phyloP scores from a whole-genome alignment of 2,888 invertebrate species.

The Limnephilus auricula region DNA sequence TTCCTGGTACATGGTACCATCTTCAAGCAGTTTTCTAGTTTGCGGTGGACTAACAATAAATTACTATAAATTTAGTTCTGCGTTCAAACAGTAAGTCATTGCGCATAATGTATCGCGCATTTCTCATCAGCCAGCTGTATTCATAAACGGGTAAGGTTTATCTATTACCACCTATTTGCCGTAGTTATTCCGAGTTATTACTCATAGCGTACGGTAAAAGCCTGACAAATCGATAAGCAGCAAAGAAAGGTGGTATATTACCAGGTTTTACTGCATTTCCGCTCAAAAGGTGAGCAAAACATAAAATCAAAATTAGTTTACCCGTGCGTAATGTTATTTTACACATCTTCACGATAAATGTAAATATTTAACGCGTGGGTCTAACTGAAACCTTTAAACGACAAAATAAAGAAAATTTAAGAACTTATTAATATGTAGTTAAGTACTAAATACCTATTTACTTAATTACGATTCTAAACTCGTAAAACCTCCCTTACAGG shows the following conservation, averaged over 20 bases:
- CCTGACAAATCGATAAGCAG: constrained; percentile 53
- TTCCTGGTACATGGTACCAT: background rate
- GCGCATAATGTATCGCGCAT: constrained; percentile 48
- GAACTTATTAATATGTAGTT: too few relatives aligned
- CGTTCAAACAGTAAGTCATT: constrained; percentile 50
- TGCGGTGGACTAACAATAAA: constrained; percentile 30
- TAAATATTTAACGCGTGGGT: background rate
- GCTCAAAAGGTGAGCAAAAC: background rate
- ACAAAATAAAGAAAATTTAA: background rate
- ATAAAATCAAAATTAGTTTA: constrained; percentile 5
- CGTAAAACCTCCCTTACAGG: too few relatives aligned
- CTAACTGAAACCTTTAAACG: background rate
- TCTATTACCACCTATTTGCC: constrained; percentile 57
- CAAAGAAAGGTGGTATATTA: constrained; percentile 6
- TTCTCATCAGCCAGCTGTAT: constrained; percentile 43
- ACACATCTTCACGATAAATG: background rate
- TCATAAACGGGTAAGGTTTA: constrained; percentile 52
- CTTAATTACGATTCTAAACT: too few relatives aligned
- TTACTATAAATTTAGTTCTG: constrained; percentile 17
- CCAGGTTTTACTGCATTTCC: background rate
- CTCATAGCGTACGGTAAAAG: constrained; percentile 45
- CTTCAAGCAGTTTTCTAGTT: constrained; percentile 1
- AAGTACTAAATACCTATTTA: background rate
- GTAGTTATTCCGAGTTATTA: constrained; percentile 40
- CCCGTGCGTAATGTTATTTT: background rate